Evolutionary conservation across 2,888 invertebrate genomes (phyloP), one percentile per base, ranked within the genome.

Genomic region (Netelia inedita): DNA sequence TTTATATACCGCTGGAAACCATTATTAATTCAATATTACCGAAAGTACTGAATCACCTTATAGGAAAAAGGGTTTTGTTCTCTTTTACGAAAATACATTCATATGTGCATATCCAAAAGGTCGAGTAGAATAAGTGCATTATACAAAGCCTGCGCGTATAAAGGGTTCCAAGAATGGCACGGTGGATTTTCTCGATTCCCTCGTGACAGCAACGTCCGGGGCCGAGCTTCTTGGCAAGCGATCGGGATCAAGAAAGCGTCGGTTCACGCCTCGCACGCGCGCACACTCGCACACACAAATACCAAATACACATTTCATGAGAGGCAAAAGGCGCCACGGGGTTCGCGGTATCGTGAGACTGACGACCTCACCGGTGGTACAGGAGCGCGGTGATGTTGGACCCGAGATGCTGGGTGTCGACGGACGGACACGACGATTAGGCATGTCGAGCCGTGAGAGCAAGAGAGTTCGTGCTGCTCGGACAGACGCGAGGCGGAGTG

Each of bases 391-490:
- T 85, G 85, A 85, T 57, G 72, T 46, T 78, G 69, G 59, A 16
- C 57, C 35, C 21, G 61, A 35, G 66, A 55, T 35, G 71, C 21
- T 63, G 28, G 21, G 76, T 80, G 89, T 66, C 83, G 90, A 90
- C 87, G 83, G 89, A 90, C 88, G 88, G 79, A 86, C 87, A 88
- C 89, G 89, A 88, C 88, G 89, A 90, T 90, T 90, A 89, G 88
- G 84, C 85, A 76, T 83, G 85, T 79, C 81, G 82, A 57, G 78
- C 28, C 59, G 21, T 28, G 41, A 23, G 68, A 74, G 74, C 59
- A 82, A 41, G 74, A 78, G 28, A 50, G 53, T 69, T 59, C 19
- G n/a, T 14, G 43, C 23, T 11, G 21, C 63, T 53, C 43, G 35
- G 23, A 50, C 43, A 3, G 5, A 14, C 55, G 59, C 65, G 50